Evolutionary conservation across 2,888 invertebrate species (phyloP), one percentile per base, ranked within the genome.

Genomic region (Drosophila aldrichi): DNA sequence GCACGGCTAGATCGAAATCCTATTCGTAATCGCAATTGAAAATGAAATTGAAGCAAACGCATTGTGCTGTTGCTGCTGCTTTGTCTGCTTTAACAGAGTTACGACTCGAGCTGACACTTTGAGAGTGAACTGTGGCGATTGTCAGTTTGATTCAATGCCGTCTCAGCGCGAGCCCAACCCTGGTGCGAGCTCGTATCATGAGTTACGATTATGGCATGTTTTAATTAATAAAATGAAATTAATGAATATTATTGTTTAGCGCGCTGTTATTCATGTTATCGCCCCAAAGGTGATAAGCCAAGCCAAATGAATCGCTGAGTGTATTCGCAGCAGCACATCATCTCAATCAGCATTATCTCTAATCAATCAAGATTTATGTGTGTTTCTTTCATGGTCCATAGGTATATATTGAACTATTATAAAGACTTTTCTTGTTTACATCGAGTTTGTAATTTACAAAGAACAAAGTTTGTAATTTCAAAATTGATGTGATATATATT

Each of bases 181-280:
- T 43, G 25, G 40, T 16, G 7, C 63, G 55, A 48, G 34, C 44
- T 59, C 74, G 79, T 80, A 83, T 81, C 86, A 70, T 62, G 67
- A 82, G 70, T 73, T 71, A 77, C 58, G 77, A 77, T 87, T 81
- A 84, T 82, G 70, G 76, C 81, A 73, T 82, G 88, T 81, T 82
- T 34, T 84, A 86, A 84, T 86, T 86, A 86, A 89, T 87, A 77
- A 87, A 86, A 89, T 87, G 72, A 87, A 77, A 75, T 84, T 82
- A 89, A 87, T 89, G 82, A 70, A 79, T 77, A 79, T 82, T 66
- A 81, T 87, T 88, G 87, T 75, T 81, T 71, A 66, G 78, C 70
- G 65, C 54, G 55, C 58, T 32, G 41, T 29, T 29, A 8, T 52
- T 57, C 57, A 54, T 18, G 59, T 25, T 69, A 73, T 69, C 72